Base-by-base conservation (phyloP, 2,888 invertebrate species). In the Aleiodes leptofemur region DNA sequence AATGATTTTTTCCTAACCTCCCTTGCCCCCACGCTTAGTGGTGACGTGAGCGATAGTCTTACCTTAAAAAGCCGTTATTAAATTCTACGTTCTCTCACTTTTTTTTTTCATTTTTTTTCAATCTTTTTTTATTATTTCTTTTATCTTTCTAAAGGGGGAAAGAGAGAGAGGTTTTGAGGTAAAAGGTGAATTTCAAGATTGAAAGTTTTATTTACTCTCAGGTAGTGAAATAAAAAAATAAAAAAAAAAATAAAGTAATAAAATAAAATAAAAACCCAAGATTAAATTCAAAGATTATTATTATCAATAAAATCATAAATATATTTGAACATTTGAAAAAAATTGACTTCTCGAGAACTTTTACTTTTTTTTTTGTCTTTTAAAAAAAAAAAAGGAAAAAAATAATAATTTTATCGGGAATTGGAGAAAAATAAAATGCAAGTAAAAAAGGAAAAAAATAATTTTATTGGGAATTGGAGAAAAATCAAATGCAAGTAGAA, bases 31-130 rank as follows among this genome's bases (percentile, higher is more conserved):
- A n/a, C n/a, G n/a, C n/a, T n/a, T n/a, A n/a, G n/a, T n/a, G n/a
- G n/a, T n/a, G n/a, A n/a, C n/a, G n/a, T n/a, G n/a, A n/a, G n/a
- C n/a, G n/a, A n/a, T n/a, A n/a, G n/a, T n/a, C n/a, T n/a, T n/a
- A n/a, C n/a, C n/a, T n/a, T n/a, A 76, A 79, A 74, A 66, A 38
- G 77, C 79, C 79, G 79, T 81, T 82, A 82, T 82, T 82, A 80
- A 80, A 77, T 61, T 34, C 72, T 38, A 31, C 34, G 69, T 74
- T 72, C 57, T 38, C 71, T n/a, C 55, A 43, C 43, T 11, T 3
- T 43, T 9, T 43, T 43, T 43, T 43, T 43, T 6, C 55, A 59
- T 73, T 56, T 7, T 64, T 48, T 8, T 23, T 13, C 4, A 34
- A 59, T 73, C 48, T 7, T 64, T 48, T 8, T 23, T 13, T 6